Base-by-base conservation (phyloP, 1,140 invertebrate species). In the Agraylea sexmaculata region DNA sequence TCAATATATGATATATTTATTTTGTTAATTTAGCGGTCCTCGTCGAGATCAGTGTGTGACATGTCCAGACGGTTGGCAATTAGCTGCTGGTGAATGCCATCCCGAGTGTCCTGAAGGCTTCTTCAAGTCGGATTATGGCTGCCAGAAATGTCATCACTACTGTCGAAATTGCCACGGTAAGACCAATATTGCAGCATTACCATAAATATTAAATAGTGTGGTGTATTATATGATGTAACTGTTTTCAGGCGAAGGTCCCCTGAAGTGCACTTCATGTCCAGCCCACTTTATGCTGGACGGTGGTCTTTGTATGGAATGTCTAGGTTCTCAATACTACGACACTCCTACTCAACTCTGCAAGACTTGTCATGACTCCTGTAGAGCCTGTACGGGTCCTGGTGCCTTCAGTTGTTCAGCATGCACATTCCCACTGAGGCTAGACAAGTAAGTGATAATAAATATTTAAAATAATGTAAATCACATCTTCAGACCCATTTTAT, bases 121-220 rank as follows among this genome's bases (percentile, higher is more conserved):
- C 56, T 86, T 84, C 57, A 78, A 83, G 54, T 78, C 77, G 0
- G 70, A 75, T 22, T 83, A 73, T 50, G 82, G 83, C 1, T 87
- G 84, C 49, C 79, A 83, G 48, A 85, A 83, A 54, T 87, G 84
- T 54, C 83, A 87, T 66, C 81, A 84, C 55, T 84, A 80, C 52
- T 87, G 83, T 56, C 74, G 75, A 35, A 82, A 83, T 42, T 87
- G 83, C 55, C 76, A 78, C 56, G 83, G 78, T 80, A 60, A 51
- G 15, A 34, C 21, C 21, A 10, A 19, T 39, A 35, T 13, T 35
- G 33, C 4, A 7, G 33, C 8, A n/a, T n/a, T n/a, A n/a, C n/a
- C n/a, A n/a, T n/a, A n/a, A n/a, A n/a, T n/a, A n/a, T n/a, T n/a
- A n/a, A n/a, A n/a, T n/a, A n/a, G n/a, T n/a, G n/a, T n/a, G n/a